phyloP scores from a whole-genome alignment of 2,113 vertebrate species.

The Spermophilus dauricus region DNA sequence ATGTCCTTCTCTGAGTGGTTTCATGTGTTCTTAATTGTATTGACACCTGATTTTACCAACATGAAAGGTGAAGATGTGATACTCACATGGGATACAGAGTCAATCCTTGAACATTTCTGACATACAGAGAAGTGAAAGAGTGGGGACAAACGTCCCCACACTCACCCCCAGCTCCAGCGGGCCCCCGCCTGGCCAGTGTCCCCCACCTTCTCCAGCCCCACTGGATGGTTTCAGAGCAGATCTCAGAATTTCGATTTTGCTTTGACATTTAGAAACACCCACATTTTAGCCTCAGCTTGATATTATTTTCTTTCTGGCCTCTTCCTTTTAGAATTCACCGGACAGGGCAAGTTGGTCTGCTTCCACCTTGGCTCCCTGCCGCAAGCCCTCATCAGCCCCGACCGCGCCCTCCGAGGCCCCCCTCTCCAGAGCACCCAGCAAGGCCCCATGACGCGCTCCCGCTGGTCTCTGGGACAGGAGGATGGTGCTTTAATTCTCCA shows the following conservation, averaged over 20 bases:
- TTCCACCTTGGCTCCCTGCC: not conserved
- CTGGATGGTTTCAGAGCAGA: not conserved
- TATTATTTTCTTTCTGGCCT: not conserved
- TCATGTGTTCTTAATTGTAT: not conserved
- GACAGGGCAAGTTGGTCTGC: not conserved
- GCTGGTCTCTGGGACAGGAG: not conserved
- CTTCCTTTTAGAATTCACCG: not conserved
- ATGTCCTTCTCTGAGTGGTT: fast-evolving
- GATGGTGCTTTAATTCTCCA: constrained; percentile 45
- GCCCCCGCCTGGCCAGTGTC: fast-evolving
- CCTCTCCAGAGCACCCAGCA: not conserved
- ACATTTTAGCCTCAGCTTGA: not conserved
- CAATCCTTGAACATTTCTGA: not conserved
- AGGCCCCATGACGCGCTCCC: not conserved
- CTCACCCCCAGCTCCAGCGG: fast-evolving
- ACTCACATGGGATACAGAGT: not conserved
- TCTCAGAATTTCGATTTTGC: not conserved
- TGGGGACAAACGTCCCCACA: fast-evolving
- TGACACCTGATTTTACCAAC: not conserved
- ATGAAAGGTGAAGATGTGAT: not conserved
- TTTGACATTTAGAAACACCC: not conserved
- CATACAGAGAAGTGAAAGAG: fast-evolving
- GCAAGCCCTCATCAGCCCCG: not conserved
- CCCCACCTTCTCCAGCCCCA: fast-evolving
- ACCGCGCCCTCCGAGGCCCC: not conserved